Evolutionary conservation across 2,113 vertebrate species (phyloP).

Genomic region (Pipa parva): DNA sequence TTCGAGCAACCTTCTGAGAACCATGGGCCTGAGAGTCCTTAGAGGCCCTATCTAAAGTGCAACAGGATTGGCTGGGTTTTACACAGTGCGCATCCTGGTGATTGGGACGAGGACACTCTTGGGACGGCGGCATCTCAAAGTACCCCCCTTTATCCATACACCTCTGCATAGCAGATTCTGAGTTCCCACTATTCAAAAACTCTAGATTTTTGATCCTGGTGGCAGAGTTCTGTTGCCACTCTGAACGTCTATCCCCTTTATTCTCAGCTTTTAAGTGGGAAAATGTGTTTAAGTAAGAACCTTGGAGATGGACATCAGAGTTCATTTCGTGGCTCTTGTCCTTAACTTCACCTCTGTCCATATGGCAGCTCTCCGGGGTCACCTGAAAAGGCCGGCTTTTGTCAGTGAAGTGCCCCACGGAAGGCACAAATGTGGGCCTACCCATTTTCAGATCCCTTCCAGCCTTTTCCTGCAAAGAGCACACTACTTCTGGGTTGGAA

Average conservation of each 20-base stretch:
- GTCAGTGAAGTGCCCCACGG: conserved; percentile 80
- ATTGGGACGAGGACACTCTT: conserved; percentile 80
- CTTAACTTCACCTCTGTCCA: conserved; percentile 66
- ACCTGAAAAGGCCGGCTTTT: conserved; percentile 78
- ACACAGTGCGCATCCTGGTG: conserved; percentile 58
- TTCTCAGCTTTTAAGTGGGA: conserved; percentile 70
- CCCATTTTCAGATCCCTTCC: conserved; percentile 78
- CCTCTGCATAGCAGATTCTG: conserved; percentile 72
- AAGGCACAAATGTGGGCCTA: conserved; percentile 85
- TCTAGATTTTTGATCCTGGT: conserved; percentile 76
- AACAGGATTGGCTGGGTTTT: conserved; percentile 67
- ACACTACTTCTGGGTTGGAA: conserved; percentile 79
- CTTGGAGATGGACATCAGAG: conserved; percentile 25
- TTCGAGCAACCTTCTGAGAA: conserved; percentile 85
- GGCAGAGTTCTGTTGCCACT: conserved; percentile 74
- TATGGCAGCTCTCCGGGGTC: conserved; percentile 69
- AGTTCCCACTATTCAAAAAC: conserved; percentile 68
- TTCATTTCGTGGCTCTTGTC: conserved; percentile 71
- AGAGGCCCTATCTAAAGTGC: conserved; percentile 80
- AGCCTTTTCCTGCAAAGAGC: conserved; percentile 78
- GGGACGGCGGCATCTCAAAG: conserved; percentile 73
- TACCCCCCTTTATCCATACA: conserved; percentile 66
- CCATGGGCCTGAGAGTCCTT: conserved; percentile 51
- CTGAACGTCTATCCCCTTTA: conserved; percentile 76
- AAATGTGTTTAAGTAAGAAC: conserved; percentile 53